These are phyloP conservation scores for Imbricaverruca yamaguchii DNA, from an alignment of 2,888 invertebrate species.

Conservation along the genomic window DNA sequence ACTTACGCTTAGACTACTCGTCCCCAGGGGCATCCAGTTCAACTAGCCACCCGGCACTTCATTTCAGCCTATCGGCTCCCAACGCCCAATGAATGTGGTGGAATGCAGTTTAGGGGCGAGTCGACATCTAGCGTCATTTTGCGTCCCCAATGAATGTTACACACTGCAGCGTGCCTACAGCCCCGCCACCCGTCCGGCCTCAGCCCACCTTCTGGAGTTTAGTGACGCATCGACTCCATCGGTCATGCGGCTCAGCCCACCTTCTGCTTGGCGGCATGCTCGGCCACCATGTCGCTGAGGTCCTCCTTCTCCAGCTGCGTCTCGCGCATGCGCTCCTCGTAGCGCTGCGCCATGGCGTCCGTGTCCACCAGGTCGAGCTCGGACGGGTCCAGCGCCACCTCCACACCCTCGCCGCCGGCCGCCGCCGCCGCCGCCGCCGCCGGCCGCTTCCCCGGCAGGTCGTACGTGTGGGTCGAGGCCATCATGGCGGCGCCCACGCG, in stretches of 20 bases:
- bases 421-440: slow-evolving; percentile 38
- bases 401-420: slow-evolving; percentile 55
- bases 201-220: slow-evolving; percentile 73
- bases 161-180: too few relatives aligned
- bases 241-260: too few relatives aligned
- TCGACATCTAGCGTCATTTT: too few relatives aligned
- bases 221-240: too few relatives aligned
- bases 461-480: slow-evolving; percentile 97
- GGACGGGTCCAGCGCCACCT: slow-evolving; percentile 92
- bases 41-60: too few relatives aligned
- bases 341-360: slow-evolving; percentile 89
- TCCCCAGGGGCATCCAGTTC: too few relatives aligned
- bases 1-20: too few relatives aligned
- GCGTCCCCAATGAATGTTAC: too few relatives aligned
- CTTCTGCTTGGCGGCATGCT: slow-evolving; percentile 94
- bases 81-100: too few relatives aligned
- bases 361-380: slow-evolving; percentile 88
- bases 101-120: too few relatives aligned
- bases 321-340: slow-evolving; percentile 92
- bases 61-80: too few relatives aligned
- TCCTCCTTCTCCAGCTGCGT: slow-evolving; percentile 88
- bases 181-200: too few relatives aligned
- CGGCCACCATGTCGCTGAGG: slow-evolving; percentile 96
- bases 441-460: slow-evolving; percentile 54
- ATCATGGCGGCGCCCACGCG: slow-evolving; percentile 85